These are phyloP conservation scores for Sebastes schlegelii DNA, from an alignment of 2,113 vertebrate genomes.

Conservation along the genomic window DNA sequence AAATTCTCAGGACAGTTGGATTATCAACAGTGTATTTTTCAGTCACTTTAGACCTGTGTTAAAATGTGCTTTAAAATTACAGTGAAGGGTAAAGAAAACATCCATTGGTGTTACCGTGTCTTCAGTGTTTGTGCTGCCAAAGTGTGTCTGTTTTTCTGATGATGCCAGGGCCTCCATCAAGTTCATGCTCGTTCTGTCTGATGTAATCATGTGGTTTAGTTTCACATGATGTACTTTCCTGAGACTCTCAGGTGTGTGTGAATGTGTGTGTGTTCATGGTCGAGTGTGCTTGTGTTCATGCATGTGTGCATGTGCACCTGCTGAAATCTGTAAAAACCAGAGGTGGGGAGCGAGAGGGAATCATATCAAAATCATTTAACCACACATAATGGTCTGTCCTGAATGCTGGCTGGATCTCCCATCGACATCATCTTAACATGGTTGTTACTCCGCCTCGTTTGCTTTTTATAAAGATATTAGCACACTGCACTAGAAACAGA, in stretches of 20 bases:
- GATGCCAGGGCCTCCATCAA: neutral
- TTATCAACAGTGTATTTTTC: neutral
- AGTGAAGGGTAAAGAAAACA: neutral
- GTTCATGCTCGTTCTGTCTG: neutral
- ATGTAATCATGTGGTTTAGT: constrained; percentile 45
- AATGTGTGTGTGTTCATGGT: constrained; percentile 22
- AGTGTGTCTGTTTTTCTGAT: neutral
- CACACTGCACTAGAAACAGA: constrained; percentile 20
- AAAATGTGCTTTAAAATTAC: neutral
- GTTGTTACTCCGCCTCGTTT: constrained; percentile 62
- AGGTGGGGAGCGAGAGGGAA: constrained; percentile 32
- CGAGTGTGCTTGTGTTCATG: constrained; percentile 30
- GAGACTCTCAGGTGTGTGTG: constrained; percentile 21
- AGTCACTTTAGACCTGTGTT: neutral
- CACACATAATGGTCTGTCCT: constrained; percentile 33
- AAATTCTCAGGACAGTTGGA: constrained; percentile 2
- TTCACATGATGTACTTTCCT: constrained; percentile 19
- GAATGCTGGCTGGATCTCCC: constrained; percentile 42
- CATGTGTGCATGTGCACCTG: constrained; percentile 54
- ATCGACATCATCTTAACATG: constrained; percentile 47
- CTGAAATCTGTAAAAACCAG: constrained; percentile 44
- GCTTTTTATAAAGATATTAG: constrained; percentile 45
- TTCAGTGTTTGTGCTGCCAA: neutral
- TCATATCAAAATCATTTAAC: constrained; percentile 63
- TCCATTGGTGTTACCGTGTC: neutral